Evolutionary conservation across 2,888 invertebrate species (phyloP).

Genomic region (Eupithecia pulchellata): DNA sequence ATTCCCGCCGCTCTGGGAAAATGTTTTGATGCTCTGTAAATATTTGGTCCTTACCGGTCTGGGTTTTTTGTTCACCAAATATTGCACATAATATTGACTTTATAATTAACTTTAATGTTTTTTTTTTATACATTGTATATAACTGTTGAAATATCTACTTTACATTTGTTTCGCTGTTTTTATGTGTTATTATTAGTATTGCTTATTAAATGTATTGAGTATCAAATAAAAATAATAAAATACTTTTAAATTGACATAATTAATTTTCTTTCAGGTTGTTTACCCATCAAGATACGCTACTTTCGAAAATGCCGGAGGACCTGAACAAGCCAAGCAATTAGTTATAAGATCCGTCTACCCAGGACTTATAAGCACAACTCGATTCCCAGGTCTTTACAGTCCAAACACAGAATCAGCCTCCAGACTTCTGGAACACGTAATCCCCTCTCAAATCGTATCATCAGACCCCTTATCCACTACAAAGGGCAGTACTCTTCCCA

Average conservation of each 20-base stretch:
- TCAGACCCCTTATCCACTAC: neutral
- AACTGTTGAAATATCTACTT: too few relatives aligned
- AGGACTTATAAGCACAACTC: neutral
- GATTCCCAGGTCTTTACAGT: neutral
- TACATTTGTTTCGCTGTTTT: too few relatives aligned
- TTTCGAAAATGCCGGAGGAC: neutral
- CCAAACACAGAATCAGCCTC: neutral
- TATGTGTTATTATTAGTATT: too few relatives aligned
- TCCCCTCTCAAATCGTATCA: neutral
- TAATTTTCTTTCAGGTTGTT: neutral
- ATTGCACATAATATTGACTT: too few relatives aligned
- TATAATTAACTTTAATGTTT: too few relatives aligned
- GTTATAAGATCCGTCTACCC: neutral
- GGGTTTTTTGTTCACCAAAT: neutral
- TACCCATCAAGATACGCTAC: neutral
- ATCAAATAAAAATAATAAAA: too few relatives aligned
- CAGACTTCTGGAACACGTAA: neutral
- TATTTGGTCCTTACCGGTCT: neutral
- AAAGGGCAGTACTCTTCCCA: neutral
- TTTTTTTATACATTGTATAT: too few relatives aligned
- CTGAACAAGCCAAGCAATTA: neutral
- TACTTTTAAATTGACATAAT: too few relatives aligned
- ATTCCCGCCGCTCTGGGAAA: neutral
- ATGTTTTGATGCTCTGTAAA: neutral
- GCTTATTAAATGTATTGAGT: too few relatives aligned